Conservation (phyloP, 1,140 invertebrate species). For the Scaptomyza pallida region DNA sequence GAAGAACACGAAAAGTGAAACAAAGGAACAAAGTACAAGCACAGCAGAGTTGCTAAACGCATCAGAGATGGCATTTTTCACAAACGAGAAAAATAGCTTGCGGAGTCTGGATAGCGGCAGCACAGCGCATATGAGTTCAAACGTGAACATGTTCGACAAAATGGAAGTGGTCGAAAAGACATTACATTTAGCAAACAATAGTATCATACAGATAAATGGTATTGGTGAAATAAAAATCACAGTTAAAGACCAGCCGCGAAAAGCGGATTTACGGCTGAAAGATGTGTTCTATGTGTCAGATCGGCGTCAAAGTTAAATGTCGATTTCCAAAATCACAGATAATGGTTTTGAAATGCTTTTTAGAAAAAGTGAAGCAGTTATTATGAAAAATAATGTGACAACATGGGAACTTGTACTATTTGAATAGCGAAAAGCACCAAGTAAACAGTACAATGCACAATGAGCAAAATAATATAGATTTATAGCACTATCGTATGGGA, state of each 20-base stretch:
- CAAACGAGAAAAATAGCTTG: too few relatives aligned
- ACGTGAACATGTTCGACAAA: too few relatives aligned
- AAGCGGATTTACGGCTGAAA: not conserved
- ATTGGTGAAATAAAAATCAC: too few relatives aligned
- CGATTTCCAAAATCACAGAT: constrained; percentile 12
- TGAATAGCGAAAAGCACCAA: constrained; percentile 1
- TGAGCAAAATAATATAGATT: constrained; percentile 3
- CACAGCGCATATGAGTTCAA: too few relatives aligned
- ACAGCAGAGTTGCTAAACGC: too few relatives aligned
- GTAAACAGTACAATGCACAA: not conserved
- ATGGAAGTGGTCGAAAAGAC: too few relatives aligned
- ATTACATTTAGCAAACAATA: not conserved
- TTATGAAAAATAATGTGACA: constrained; percentile 17
- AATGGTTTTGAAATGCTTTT: constrained; percentile 16
- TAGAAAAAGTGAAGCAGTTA: constrained; percentile 13
- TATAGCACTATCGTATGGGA: constrained; percentile 8
- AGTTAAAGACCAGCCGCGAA: not conserved
- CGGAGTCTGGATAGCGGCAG: too few relatives aligned
- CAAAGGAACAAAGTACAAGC: too few relatives aligned
- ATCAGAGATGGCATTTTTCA: too few relatives aligned
- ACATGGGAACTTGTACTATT: constrained; percentile 13
- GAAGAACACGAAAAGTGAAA: too few relatives aligned
- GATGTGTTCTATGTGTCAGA: constrained; percentile 11
- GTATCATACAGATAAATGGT: not conserved
- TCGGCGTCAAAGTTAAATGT: not conserved